phyloP scores from a whole-genome alignment of 2,888 invertebrate species.

The Amorpha juglandis region DNA sequence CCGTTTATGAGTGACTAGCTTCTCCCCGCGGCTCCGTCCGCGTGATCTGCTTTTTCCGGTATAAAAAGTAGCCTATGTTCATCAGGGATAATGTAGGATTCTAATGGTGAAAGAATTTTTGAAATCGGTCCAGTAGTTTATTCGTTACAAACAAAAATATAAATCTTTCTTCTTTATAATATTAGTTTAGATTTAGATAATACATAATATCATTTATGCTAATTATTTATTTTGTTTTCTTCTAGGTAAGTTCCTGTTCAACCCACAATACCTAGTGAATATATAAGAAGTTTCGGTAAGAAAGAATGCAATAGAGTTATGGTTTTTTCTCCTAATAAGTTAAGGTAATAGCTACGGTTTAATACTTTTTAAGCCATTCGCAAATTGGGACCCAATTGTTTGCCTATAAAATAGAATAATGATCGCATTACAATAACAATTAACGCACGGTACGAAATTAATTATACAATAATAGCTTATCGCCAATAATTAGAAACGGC shows the following conservation, averaged over 20 bases:
- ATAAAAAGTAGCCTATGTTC: too few relatives aligned
- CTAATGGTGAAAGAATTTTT: too few relatives aligned
- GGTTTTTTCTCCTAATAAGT: background rate
- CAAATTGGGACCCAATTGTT: background rate
- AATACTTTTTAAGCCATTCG: background rate
- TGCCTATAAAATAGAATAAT: conserved; percentile 3
- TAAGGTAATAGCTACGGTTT: background rate
- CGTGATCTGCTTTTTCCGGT: too few relatives aligned
- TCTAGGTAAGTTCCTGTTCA: conserved; percentile 53
- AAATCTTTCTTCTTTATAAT: too few relatives aligned
- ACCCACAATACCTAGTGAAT: background rate
- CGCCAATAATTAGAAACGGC: conserved; percentile 4
- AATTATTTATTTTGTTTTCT: conserved; percentile 34
- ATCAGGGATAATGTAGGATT: too few relatives aligned
- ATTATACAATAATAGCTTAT: conserved; percentile 17
- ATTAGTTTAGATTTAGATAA: too few relatives aligned
- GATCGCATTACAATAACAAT: background rate
- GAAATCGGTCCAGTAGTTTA: too few relatives aligned
- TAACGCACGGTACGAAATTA: background rate
- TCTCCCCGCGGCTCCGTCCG: too few relatives aligned
- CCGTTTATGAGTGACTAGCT: too few relatives aligned
- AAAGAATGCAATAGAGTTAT: background rate
- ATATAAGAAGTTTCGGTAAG: background rate
- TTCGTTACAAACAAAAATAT: too few relatives aligned
- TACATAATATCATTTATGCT: background rate